Conservation (phyloP, 1,140 invertebrate species). For the Drosophila pseudoobscura region DNA sequence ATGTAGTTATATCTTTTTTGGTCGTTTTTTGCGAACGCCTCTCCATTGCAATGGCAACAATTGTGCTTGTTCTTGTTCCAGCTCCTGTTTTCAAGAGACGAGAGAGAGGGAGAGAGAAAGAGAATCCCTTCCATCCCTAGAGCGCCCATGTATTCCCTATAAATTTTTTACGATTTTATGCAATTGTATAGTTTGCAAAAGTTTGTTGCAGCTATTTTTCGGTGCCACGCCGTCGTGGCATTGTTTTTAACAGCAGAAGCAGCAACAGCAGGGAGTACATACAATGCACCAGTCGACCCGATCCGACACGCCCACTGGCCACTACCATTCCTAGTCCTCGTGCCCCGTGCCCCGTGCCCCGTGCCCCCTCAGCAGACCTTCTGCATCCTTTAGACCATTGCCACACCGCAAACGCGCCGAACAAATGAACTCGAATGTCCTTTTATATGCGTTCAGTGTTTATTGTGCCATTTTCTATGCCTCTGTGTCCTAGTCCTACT, state of each 20-base stretch:
- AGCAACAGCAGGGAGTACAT: slow-evolving; percentile 26
- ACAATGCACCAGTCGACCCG: slow-evolving; percentile 61
- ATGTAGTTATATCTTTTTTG: slow-evolving; percentile 41
- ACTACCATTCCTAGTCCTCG: background rate
- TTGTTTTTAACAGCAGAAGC: slow-evolving; percentile 65
- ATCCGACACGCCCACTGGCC: slow-evolving; percentile 52
- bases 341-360: background rate
- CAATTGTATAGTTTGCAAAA: slow-evolving; percentile 80
- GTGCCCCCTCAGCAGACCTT: background rate
- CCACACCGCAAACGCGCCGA: slow-evolving; percentile 61
- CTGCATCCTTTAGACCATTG: slow-evolving; percentile 21
- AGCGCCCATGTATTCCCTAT: slow-evolving; percentile 74
- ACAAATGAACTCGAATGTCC: slow-evolving; percentile 79
- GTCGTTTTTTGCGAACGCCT: slow-evolving; percentile 37
- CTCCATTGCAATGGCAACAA: slow-evolving; percentile 57
- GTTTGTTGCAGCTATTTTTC: slow-evolving; percentile 79
- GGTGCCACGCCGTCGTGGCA: slow-evolving; percentile 66
- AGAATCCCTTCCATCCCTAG: slow-evolving; percentile 22
- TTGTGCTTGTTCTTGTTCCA: slow-evolving; percentile 19
- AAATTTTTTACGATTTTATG: slow-evolving; percentile 81
- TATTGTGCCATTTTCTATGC: slow-evolving; percentile 75
- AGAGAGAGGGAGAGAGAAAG: too few species aligned
- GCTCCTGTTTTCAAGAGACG: slow-evolving; percentile 1
- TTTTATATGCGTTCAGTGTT: slow-evolving; percentile 80
- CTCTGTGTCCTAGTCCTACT: slow-evolving; percentile 54